Evolutionary conservation across 2,797 vertebrate species (phyloP).

Genomic region (Gallinago nigripennis): DNA sequence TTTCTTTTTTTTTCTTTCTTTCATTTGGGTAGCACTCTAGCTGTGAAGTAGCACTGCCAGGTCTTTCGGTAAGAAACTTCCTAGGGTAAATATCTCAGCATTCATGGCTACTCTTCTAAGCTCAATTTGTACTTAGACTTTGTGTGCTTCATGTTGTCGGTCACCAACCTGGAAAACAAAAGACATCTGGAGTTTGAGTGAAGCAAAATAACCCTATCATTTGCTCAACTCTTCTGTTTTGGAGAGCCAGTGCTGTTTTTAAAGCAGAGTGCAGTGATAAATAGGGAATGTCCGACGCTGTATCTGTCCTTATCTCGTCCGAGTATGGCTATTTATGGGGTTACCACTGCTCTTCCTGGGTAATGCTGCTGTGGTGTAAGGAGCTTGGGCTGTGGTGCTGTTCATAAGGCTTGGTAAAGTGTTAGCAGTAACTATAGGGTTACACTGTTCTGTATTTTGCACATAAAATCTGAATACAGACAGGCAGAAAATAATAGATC

Average conservation of each 20-base stretch:
- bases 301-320: not conserved
- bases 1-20: not conserved
- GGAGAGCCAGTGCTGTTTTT: not conserved
- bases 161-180: not conserved
- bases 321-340: not conserved
- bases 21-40: not conserved
- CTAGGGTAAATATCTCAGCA: not conserved
- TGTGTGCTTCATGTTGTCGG: not conserved
- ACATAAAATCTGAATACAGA: not conserved
- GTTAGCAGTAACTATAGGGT: not conserved
- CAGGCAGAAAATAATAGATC: not conserved
- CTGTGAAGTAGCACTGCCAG: not conserved
- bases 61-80: not conserved
- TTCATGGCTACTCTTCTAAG: not conserved
- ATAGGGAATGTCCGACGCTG: not conserved
- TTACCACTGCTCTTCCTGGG: not conserved
- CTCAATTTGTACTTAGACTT: not conserved
- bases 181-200: not conserved
- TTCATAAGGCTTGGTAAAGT: not conserved
- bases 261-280: not conserved
- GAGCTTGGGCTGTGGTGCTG: not conserved
- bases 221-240: not conserved
- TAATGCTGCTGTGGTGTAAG: not conserved
- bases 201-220: not conserved
- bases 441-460: not conserved